A percentile compares a stretch with the other conserved stretches of the same genome.
phyloP scores from a whole-genome alignment of 1,140 invertebrate species.

The Thaumetopoea pityocampa region DNA sequence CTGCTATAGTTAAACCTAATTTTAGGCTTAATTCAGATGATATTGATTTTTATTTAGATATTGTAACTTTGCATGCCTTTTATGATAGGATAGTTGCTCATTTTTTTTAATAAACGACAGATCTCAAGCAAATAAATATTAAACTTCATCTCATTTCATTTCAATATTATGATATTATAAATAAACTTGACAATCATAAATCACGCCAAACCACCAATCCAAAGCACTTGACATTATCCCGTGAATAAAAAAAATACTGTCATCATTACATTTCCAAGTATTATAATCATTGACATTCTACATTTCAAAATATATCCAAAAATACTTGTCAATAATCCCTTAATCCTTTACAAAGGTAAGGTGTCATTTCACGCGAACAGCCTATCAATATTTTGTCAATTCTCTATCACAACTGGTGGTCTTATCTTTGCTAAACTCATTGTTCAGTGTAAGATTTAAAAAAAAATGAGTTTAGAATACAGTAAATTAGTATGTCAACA shows the following conservation, averaged over 20 bases:
- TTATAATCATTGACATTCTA: slow-evolving; percentile 3
- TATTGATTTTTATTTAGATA: too few relatives aligned
- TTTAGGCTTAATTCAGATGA: too few relatives aligned
- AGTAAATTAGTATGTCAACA: slow-evolving; percentile 61
- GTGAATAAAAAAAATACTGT: background rate
- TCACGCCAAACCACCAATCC: too few relatives aligned
- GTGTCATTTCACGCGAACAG: slow-evolving; percentile 42
- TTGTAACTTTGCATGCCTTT: too few relatives aligned
- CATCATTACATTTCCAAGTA: background rate
- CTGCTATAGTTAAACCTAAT: too few relatives aligned
- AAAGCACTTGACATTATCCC: background rate
- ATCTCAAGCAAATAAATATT: too few relatives aligned
- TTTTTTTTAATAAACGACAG: too few relatives aligned
- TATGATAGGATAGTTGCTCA: too few relatives aligned
- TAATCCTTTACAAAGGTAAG: slow-evolving; percentile 38
- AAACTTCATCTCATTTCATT: too few relatives aligned
- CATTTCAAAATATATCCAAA: slow-evolving; percentile 4
- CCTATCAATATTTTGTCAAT: slow-evolving; percentile 69
- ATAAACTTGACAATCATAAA: too few relatives aligned
- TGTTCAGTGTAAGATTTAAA: slow-evolving; percentile 38
- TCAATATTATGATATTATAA: too few relatives aligned
- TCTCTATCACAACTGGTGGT: slow-evolving; percentile 56
- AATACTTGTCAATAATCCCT: slow-evolving; percentile 25
- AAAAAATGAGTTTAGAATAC: slow-evolving; percentile 25
- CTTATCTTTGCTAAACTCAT: slow-evolving; percentile 28